phyloP scores from a whole-genome alignment of 2,113 vertebrate species.

The Riparia riparia region DNA sequence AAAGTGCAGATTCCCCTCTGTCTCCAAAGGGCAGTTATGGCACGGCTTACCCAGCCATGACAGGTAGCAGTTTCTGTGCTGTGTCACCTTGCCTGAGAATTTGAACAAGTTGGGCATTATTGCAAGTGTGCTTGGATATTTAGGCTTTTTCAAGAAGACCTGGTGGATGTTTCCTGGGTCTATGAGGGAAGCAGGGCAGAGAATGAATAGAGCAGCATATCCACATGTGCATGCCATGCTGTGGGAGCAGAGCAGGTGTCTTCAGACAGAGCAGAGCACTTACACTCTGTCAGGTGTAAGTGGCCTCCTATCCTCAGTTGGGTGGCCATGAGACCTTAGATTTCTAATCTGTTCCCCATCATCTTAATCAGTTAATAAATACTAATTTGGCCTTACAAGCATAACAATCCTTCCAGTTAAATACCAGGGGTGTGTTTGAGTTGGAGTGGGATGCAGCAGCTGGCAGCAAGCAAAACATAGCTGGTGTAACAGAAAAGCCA shows the following conservation, averaged over 20 bases:
- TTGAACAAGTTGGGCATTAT: neutral
- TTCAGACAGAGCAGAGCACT: too few species aligned
- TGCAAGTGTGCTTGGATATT: neutral
- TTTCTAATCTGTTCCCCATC: neutral
- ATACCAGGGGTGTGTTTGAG: neutral
- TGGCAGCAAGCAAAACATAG: slow-evolving; percentile 20
- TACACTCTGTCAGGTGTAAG: neutral
- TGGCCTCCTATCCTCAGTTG: neutral
- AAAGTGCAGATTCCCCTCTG: neutral
- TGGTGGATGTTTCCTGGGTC: neutral
- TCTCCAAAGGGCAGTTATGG: neutral
- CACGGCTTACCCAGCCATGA: neutral
- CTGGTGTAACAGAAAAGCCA: neutral
- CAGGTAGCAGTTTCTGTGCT: neutral
- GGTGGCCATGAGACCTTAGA: neutral
- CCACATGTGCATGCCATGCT: neutral
- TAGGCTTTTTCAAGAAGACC: neutral
- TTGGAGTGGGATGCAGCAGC: neutral
- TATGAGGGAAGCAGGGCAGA: neutral
- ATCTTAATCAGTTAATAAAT: neutral
- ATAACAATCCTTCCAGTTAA: neutral
- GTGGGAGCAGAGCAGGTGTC: neutral
- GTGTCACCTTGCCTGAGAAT: neutral
- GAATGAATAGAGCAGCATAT: neutral
- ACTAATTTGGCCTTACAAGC: neutral